Evolutionary conservation across 2,113 vertebrate species (phyloP).

Genomic region (Mormyrus iriodes): DNA sequence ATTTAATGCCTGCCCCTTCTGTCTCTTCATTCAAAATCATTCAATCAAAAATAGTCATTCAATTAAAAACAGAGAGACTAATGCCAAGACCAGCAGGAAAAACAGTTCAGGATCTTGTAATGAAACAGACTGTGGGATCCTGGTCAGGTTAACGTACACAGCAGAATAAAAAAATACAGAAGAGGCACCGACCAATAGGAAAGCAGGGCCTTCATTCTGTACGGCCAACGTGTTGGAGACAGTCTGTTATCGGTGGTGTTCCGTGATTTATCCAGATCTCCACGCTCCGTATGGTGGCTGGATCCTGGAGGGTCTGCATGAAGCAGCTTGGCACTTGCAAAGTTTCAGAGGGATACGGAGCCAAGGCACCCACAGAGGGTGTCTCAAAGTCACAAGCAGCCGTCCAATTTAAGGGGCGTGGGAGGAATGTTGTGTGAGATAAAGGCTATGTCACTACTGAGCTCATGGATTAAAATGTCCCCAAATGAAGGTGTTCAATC

Average conservation of each 20-base stretch:
- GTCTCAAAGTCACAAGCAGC: background rate
- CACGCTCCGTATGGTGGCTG: background rate
- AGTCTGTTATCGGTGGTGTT: background rate
- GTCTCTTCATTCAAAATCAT: background rate
- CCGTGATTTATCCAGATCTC: background rate
- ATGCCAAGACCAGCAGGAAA: background rate
- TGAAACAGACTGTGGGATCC: background rate
- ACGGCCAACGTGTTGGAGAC: background rate
- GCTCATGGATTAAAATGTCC: background rate
- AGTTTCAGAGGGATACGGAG: background rate
- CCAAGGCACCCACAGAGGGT: background rate
- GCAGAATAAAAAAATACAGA: too few species aligned
- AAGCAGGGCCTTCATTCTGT: background rate
- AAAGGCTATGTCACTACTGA: background rate
- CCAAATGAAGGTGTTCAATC: background rate
- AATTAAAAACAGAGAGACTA: background rate
- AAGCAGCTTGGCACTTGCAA: background rate
- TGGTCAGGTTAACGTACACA: too few species aligned
- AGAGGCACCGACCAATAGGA: background rate
- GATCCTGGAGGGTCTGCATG: background rate
- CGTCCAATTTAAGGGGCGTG: background rate
- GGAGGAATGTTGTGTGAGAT: background rate
- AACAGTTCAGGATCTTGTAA: background rate
- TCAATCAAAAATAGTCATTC: background rate
- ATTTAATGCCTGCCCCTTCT: background rate